Evolutionary conservation across 2,888 invertebrate genomes (phyloP).

Genomic region (Azorinus chamasolen): DNA sequence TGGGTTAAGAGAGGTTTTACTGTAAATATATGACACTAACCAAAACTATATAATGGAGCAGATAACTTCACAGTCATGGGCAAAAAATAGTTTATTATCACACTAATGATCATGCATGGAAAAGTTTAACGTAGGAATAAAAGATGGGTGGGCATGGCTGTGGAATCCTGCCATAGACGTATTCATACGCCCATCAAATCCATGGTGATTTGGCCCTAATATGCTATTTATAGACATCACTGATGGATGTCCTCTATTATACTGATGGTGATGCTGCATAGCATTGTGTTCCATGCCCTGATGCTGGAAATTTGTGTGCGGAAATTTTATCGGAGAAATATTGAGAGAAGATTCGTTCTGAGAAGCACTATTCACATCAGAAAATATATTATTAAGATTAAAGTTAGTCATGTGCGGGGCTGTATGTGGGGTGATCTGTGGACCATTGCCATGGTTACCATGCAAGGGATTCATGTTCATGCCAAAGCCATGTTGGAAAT

Average conservation of each 20-base stretch:
- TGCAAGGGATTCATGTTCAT: constrained; percentile 81
- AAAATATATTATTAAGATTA: constrained; percentile 83
- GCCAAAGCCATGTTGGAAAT: constrained; percentile 83
- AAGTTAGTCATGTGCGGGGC: constrained; percentile 85
- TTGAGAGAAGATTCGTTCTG: constrained; percentile 80
- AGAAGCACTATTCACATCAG: constrained; percentile 75
- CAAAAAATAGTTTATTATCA: not conserved
- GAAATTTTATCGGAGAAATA: constrained; percentile 85
- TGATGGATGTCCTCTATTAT: constrained; percentile 82
- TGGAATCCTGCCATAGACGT: constrained; percentile 83
- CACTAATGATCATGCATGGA: constrained; percentile 81
- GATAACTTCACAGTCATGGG: too few species aligned
- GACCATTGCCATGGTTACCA: constrained; percentile 75
- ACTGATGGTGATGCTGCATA: constrained; percentile 82
- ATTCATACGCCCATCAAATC: constrained; percentile 83
- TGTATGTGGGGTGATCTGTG: constrained; percentile 79
- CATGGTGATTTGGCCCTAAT: constrained; percentile 85
- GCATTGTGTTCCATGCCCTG: constrained; percentile 82
- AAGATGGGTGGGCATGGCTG: constrained; percentile 80
- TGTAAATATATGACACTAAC: too few species aligned
- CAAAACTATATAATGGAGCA: too few species aligned
- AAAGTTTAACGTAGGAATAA: constrained; percentile 85
- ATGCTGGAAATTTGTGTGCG: constrained; percentile 81
- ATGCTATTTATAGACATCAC: constrained; percentile 85
- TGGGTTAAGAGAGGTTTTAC: too few species aligned